Evolutionary conservation across 2,888 invertebrate species (phyloP).

Genomic region (Acanthosepion esculentum): DNA sequence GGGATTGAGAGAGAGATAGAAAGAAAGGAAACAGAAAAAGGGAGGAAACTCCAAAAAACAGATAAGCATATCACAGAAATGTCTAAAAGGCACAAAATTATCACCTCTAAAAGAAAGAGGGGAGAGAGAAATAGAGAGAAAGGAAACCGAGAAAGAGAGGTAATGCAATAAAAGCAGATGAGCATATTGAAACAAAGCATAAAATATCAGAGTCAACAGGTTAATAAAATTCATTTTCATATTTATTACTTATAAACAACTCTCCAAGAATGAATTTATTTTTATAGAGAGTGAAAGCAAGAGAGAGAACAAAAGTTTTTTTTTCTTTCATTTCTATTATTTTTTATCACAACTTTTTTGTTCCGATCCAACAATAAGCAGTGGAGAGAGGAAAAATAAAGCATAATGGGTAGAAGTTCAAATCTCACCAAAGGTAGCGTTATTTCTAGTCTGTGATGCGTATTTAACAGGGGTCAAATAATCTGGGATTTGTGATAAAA

Average conservation of each 20-base stretch:
- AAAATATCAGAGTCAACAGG: background rate
- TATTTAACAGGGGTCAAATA: background rate
- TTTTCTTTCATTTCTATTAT: background rate
- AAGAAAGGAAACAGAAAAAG: background rate
- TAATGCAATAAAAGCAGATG: background rate
- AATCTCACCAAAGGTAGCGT: no score
- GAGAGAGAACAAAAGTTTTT: background rate
- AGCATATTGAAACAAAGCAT: background rate
- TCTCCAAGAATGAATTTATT: background rate
- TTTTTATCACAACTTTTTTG: no score
- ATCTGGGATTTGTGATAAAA: background rate
- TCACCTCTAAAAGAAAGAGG: background rate
- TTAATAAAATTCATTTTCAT: background rate
- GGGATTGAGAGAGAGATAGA: no score
- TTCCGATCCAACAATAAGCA: no score
- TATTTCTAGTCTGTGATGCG: no score
- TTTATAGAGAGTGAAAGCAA: background rate
- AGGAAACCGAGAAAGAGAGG: background rate
- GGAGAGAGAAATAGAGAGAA: background rate
- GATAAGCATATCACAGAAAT: background rate
- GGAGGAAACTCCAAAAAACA: background rate
- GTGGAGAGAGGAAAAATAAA: no score
- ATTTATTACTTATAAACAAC: background rate
- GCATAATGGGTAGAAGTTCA: no score
- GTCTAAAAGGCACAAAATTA: no score